Evolutionary conservation across 2,797 vertebrate species (phyloP), one percentile per base, ranked within the genome.

Genomic region (Spondyliosoma cantharus): DNA sequence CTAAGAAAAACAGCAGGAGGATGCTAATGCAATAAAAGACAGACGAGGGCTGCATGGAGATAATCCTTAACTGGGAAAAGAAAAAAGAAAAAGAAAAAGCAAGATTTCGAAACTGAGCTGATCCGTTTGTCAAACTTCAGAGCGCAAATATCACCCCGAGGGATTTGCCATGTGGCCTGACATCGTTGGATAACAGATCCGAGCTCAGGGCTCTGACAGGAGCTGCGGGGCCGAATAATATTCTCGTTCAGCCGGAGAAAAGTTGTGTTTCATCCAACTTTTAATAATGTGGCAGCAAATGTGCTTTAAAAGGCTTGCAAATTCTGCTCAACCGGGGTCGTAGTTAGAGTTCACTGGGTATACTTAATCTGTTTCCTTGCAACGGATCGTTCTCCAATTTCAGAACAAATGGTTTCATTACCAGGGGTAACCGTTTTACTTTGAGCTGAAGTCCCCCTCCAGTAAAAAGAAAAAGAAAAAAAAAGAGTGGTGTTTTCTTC

Each of bases 71-170:
- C 78, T 61, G 50, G 57, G 49, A 37, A 7, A 37, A 37, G 27
- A 9, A 9, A 37, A 8, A 37, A 37, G 32, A 37, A 37, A 37
- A 37, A 37, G 29, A 37, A 60, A 58, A 77, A n/a, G 25, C 54
- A 32, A 29, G n/a, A 59, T 77, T 85, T 82, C 60, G 74, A 46
- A 58, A 68, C 60, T 32, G 48, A 78, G 63, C 52, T 75, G 58
- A 79, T 80, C 52, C 81, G 74, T 89, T 88, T 81, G 77, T 84
- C 53, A 82, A 70, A 82, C 13, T 77, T 81, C 42, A 63, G 57
- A 66, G 74, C 12, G 15, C 66, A 83, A 79, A 86, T 80, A 76
- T 80, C 64, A 69, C 61, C 73, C 29, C 16, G 8, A 74, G 79
- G 59, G 74, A 74, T 86, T 80, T 74, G 46, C 54, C 76, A 77